Evolutionary conservation across 2,797 vertebrate genomes (phyloP), one percentile per base, ranked within the genome.

Genomic region (Benthosema pterotum): DNA sequence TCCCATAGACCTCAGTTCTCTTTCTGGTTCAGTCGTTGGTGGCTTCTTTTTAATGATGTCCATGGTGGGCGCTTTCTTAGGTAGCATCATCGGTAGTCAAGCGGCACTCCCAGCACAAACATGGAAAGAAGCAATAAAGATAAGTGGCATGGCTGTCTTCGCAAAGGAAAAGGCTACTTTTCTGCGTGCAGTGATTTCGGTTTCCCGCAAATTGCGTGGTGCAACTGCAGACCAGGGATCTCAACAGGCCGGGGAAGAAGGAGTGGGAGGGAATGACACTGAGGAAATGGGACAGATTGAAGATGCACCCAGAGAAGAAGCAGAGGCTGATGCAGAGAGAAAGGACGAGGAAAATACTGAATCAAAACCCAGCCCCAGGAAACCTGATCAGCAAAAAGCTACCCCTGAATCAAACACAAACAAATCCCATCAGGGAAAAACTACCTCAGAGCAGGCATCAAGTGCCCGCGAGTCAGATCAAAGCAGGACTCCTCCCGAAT

Each of bases 131-230:
- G 63, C 53, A 32, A 19, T 13, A 17, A 18, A 14, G 12, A 14
- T 42, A 7, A 49, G 17, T 18, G 18, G 19, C 3, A 11, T 42
- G 50, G 42, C 16, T 15, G 28, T 57, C 11, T 14, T 17, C 11
- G 22, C 52, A 1, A 52, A 52, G 12, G 49, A 57, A 18, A 66
- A 66, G 14, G 38, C 17, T n/a, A 13, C 43, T 3, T 52, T 63
- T 17, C 14, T 14, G 5, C 16, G 32, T 8, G 18, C 61, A 45
- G 4, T 46, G 43, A 28, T n/a, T 11, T 14, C 12, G 0, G 52
- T 55, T 12, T n/a, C 1, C 7, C 60, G 6, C 17, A 42, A 11
- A 16, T 0, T 63, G 3, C 6, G n/a, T 4, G 15, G 47, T 2
- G 14, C 5, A 11, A 11, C 18, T 45, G 58, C 11, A 13, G 5